Evolutionary conservation across 1,140 invertebrate species (phyloP), one percentile per base, ranked within the genome.

Genomic region (Antheraea mylitta): DNA sequence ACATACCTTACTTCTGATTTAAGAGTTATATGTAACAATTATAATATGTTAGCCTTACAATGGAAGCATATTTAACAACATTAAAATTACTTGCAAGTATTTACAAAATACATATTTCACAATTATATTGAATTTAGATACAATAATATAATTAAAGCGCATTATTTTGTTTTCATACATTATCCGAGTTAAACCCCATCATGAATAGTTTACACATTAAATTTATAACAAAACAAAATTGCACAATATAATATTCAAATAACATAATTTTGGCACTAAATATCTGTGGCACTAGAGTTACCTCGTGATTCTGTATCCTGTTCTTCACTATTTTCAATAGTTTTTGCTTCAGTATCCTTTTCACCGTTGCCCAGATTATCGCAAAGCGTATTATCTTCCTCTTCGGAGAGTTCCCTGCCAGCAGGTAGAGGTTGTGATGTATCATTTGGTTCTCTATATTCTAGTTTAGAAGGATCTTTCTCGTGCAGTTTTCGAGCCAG

Each of bases 401-500:
- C 90, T 59, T 92, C 91, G 8, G 90, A 92, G 37, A 83, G 89
- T 22, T 91, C 91, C 61, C 82, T 80, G 66, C 83, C 80, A 16
- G 80, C 72, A 68, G 81, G 74, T 63, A 81, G 72, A 13, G 76
- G 65, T 7, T 75, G 61, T 7, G 76, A 72, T 37, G 77, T 68
- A 58, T 78, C 78, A 45, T 73, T 86, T 4, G 90, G 85, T 72
- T 95, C 94, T 83, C 94, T 93, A 64, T 95, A 94, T 68, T 94
- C 94, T 71, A 96, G 85, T 88, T 96, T 96, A 19, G 92, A 93
- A 0, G 96, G 96, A 91, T 97, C 96, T 79, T 97, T 97, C 66
- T 96, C 96, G 82, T 96, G 96, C 60, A 98, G 92, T 78, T 96
- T 96, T 77, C 96, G 95, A 61, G 97, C 97, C 77, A 98, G 91